A percentile compares a stretch with the other conserved stretches of the same genome.
phyloP scores from a whole-genome alignment of 2,888 invertebrate genomes.

The Machimus rusticus region DNA sequence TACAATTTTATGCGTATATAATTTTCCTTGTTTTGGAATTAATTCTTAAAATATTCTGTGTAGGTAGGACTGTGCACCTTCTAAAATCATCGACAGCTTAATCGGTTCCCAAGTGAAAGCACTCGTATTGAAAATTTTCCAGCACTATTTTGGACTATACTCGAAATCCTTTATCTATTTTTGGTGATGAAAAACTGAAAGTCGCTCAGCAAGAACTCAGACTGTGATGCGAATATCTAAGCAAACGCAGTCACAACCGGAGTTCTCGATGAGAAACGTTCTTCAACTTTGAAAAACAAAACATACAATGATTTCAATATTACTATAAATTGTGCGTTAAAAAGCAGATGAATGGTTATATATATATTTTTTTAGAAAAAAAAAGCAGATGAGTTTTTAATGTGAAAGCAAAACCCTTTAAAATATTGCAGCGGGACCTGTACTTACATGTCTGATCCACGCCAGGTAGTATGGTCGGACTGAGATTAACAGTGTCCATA shows the following conservation, averaged over 20 bases:
- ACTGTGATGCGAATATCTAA: slow-evolving; percentile 83
- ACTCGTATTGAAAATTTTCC: background rate
- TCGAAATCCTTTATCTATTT: slow-evolving; percentile 52
- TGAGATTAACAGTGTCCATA: slow-evolving; percentile 79
- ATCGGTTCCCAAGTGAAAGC: background rate
- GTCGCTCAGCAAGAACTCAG: slow-evolving; percentile 91
- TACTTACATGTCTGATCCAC: slow-evolving; percentile 54
- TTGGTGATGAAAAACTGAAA: slow-evolving; percentile 53
- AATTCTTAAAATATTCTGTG: too few species aligned
- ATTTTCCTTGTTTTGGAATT: too few species aligned
- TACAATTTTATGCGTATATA: too few species aligned
- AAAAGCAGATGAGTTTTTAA: slow-evolving; percentile 7
- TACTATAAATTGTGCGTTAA: background rate
- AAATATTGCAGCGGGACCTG: background rate
- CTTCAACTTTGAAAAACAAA: background rate
- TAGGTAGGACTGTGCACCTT: too few species aligned
- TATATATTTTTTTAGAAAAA: background rate
- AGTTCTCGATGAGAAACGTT: slow-evolving; percentile 70
- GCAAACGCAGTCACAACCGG: slow-evolving; percentile 80
- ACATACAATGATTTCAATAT: background rate
- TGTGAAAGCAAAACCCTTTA: background rate
- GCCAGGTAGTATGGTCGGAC: slow-evolving; percentile 52
- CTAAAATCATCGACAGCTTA: background rate
- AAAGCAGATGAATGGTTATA: background rate
- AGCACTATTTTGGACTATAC: background rate